A percentile compares a stretch with the other conserved stretches of the same genome.
Conservation (phyloP, 2,888 invertebrate species). For the Asteroscopus sphinx region DNA sequence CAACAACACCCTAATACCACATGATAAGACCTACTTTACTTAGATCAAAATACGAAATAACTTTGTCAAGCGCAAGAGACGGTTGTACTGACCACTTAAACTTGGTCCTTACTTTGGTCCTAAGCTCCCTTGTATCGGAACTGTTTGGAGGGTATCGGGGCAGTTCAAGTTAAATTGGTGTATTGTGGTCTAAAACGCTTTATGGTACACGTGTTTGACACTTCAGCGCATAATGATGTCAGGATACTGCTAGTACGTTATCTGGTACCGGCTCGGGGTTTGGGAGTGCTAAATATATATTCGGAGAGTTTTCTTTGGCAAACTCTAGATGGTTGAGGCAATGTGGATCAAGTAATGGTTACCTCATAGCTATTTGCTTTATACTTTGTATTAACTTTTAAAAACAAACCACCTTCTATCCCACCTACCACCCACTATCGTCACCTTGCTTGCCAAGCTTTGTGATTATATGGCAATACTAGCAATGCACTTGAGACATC, state of each 20-base stretch:
- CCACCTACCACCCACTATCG: too few relatives aligned
- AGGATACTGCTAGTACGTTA: constrained; percentile 71
- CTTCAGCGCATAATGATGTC: constrained; percentile 64
- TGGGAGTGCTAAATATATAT: constrained; percentile 44
- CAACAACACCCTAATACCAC: constrained; percentile 37
- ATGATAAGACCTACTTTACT: constrained; percentile 59
- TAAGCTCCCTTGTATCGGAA: constrained; percentile 44
- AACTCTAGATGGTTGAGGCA: not conserved
- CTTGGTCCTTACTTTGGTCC: constrained; percentile 54
- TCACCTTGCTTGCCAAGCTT: too few relatives aligned
- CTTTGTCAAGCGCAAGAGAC: constrained; percentile 57
- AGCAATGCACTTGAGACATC: too few relatives aligned
- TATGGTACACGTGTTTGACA: constrained; percentile 69
- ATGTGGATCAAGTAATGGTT: constrained; percentile 6
- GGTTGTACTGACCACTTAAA: constrained; percentile 56
- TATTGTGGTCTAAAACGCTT: constrained; percentile 63
- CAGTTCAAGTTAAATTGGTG: constrained; percentile 59
- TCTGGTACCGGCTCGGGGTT: constrained; percentile 55
- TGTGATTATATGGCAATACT: too few relatives aligned
- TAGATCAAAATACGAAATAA: constrained; percentile 44
- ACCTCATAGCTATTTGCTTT: constrained; percentile 4
- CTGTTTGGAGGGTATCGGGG: constrained; percentile 33
- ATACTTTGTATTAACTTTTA: not conserved
- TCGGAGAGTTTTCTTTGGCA: constrained; percentile 12
- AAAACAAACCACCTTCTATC: too few relatives aligned